Percentiles rank a stretch among this genome's conserved stretches.
These are phyloP conservation scores for Drosophila dives DNA, from an alignment of 2,888 invertebrate genomes.

Conservation along the genomic window DNA sequence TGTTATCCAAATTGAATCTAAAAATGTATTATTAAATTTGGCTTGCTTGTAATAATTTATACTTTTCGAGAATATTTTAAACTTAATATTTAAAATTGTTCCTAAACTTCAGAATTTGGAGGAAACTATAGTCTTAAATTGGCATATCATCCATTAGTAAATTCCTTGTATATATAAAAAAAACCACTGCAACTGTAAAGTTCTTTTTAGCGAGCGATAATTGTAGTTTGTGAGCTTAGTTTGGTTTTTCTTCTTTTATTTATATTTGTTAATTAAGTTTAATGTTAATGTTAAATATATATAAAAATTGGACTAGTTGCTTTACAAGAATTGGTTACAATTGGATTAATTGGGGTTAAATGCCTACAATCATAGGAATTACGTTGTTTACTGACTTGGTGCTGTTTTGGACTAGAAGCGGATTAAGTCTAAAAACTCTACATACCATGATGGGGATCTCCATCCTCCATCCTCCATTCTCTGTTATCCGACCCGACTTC, in stretches of 20 bases:
- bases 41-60: no score
- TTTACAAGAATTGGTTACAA: slow-evolving; percentile 56
- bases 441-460: not conserved
- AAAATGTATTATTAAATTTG: no score
- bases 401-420: slow-evolving; percentile 62
- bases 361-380: slow-evolving; percentile 70
- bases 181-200: not conserved
- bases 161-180: not conserved
- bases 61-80: no score
- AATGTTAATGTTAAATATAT: slow-evolving; percentile 70
- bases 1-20: no score
- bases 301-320: slow-evolving; percentile 77
- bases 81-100: not conserved
- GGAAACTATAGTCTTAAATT: not conserved
- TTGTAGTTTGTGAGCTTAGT: not conserved
- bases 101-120: not conserved
- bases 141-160: not conserved
- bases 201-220: not conserved
- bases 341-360: slow-evolving; percentile 48
- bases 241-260: slow-evolving; percentile 31
- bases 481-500: slow-evolving; percentile 6
- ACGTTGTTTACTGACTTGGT: slow-evolving; percentile 23
- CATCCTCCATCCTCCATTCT: not conserved
- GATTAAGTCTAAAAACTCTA: slow-evolving; percentile 40
- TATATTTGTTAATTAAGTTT: slow-evolving; percentile 52